Percentiles rank a stretch among this genome's conserved stretches.
phyloP scores from a whole-genome alignment of 2,113 vertebrate genomes.

The Apodemus speciosus region DNA sequence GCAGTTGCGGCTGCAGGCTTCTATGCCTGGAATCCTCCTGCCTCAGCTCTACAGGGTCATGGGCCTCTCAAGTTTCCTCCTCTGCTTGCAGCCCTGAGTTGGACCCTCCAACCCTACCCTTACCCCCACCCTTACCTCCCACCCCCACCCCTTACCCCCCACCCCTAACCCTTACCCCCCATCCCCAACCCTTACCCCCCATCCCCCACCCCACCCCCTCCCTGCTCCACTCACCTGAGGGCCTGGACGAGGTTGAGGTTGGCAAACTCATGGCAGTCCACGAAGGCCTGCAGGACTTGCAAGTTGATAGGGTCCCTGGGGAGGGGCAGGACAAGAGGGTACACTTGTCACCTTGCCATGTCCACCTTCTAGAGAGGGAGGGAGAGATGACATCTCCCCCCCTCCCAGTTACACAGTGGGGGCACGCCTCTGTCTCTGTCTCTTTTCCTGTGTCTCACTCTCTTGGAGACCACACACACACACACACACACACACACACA shows the following conservation, averaged over 20 bases:
- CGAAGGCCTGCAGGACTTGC: constrained; percentile 94
- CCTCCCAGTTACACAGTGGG: no score
- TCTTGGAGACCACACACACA: no score
- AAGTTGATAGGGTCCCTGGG: constrained; percentile 92
- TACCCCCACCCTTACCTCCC: no score
- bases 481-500: no score
- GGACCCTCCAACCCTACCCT: neutral
- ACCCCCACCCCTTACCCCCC: no score
- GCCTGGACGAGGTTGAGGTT: constrained; percentile 97
- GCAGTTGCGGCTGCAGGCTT: neutral
- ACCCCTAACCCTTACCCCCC: no score
- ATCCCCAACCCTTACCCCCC: no score
- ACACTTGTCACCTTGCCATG: neutral
- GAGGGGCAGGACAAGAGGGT: neutral
- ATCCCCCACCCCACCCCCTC: no score
- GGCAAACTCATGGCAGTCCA: constrained; percentile 94
- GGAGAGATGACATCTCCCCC: neutral
- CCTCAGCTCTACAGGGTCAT: neutral
- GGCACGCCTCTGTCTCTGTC: neutral
- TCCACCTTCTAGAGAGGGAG: neutral
- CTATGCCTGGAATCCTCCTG: neutral
- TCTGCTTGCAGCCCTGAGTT: neutral
- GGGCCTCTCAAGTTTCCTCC: neutral
- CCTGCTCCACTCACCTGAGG: constrained; percentile 87
- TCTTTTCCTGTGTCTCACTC: neutral